phyloP scores from a whole-genome alignment of 2,113 vertebrate genomes.

The Alectura lathami region DNA sequence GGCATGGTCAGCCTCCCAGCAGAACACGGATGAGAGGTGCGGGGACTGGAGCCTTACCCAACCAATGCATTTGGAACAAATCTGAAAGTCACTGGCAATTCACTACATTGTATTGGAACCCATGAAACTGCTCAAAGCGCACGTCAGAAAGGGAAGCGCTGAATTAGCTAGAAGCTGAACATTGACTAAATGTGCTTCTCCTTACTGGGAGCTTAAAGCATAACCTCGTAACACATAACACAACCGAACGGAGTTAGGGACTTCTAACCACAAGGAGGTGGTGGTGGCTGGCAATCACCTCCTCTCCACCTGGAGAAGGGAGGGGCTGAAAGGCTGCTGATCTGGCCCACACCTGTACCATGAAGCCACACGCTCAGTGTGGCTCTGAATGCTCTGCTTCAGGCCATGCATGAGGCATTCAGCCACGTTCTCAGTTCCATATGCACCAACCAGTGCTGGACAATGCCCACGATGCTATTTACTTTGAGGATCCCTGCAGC shows the following conservation, averaged over 20 bases:
- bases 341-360: not conserved
- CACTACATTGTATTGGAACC: not conserved
- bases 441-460: not conserved
- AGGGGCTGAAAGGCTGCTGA: not conserved
- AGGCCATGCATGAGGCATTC: not conserved
- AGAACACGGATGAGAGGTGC: fast-evolving
- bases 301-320: not conserved
- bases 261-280: too few species aligned
- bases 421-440: not conserved
- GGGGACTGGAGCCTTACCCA: not conserved
- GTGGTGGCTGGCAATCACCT: not conserved
- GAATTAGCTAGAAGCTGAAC: not conserved
- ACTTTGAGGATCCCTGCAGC: not conserved
- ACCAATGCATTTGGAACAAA: not conserved
- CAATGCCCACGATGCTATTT: not conserved
- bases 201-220: not conserved
- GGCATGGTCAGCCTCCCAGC: not conserved
- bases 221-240: not conserved
- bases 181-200: not conserved
- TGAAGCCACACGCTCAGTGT: not conserved
- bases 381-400: not conserved
- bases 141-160: not conserved
- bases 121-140: not conserved
- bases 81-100: not conserved
- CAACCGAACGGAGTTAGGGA: not conserved